Evolutionary conservation across 2,888 invertebrate genomes (phyloP).

Genomic region (Agriotes lineatus): DNA sequence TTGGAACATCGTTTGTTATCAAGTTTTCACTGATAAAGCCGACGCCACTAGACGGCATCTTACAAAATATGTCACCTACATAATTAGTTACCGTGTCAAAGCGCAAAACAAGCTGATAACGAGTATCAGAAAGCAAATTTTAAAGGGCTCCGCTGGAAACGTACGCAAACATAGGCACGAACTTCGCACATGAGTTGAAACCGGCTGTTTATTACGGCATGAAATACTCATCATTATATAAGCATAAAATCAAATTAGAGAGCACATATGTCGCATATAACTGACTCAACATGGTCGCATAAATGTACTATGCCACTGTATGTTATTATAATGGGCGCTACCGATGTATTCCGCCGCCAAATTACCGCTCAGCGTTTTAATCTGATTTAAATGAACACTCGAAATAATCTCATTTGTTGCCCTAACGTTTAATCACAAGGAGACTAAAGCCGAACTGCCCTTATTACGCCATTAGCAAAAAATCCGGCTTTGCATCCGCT

Average conservation of each 20-base stretch:
- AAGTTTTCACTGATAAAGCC: too few species aligned
- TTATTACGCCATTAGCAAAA: too few species aligned
- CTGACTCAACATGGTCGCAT: constrained; percentile 36
- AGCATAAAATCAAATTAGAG: constrained; percentile 44
- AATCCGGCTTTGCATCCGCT: not conserved
- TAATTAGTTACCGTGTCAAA: not conserved
- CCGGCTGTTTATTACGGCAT: constrained; percentile 37
- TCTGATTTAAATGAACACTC: constrained; percentile 24
- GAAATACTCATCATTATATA: constrained; percentile 41
- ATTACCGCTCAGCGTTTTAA: constrained; percentile 32
- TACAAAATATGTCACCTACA: not conserved
- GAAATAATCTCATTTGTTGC: not conserved
- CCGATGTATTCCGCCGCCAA: constrained; percentile 30
- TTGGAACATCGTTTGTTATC: too few species aligned
- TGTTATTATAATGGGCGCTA: constrained; percentile 28
- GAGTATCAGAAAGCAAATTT: constrained; percentile 9
- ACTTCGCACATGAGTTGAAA: constrained; percentile 28
- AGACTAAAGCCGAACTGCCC: not conserved
- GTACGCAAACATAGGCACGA: constrained; percentile 18
- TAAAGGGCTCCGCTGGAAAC: constrained; percentile 2
- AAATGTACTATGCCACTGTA: constrained; percentile 35
- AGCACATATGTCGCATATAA: constrained; percentile 39
- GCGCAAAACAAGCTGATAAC: constrained; percentile 11
- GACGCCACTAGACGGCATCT: not conserved
- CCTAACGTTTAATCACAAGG: not conserved